These are phyloP conservation scores for Enteromius trimaculatus DNA, from an alignment of 2,797 vertebrate genomes.

Conservation along the genomic window DNA sequence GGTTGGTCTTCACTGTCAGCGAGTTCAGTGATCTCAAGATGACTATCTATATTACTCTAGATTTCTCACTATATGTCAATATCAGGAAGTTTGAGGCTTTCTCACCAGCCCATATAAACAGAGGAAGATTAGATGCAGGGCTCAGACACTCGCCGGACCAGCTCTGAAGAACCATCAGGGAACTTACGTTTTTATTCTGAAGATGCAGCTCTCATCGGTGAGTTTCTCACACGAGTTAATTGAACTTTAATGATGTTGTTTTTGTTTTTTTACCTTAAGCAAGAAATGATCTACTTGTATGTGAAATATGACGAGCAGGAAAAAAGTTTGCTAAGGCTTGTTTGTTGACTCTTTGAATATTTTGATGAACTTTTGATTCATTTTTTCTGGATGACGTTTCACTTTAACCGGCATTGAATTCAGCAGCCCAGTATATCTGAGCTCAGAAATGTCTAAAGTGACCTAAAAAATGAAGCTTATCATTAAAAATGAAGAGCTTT, in stretches of 20 bases:
- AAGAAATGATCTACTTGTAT: background rate
- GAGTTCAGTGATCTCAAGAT: constrained; percentile 5
- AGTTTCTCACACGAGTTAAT: constrained; percentile 21
- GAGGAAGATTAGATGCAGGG: constrained; percentile 10
- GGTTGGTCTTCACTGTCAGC: background rate
- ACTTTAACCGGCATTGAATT: background rate
- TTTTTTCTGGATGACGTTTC: background rate
- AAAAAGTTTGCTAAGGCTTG: background rate
- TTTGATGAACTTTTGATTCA: background rate
- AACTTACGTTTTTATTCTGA: background rate
- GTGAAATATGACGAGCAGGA: background rate
- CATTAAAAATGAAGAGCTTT: background rate
- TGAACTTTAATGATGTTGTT: background rate
- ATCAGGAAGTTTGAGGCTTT: constrained; percentile 26
- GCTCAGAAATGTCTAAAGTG: background rate
- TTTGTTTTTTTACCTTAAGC: background rate
- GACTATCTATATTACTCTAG: background rate
- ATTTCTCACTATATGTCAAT: constrained; percentile 32
- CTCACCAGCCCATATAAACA: constrained; percentile 23
- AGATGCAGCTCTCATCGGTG: constrained; percentile 52
- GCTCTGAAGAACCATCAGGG: background rate
- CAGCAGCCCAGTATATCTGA: background rate
- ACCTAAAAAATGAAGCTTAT: background rate
- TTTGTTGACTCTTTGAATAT: background rate
- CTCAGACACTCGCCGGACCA: background rate